phyloP scores from a whole-genome alignment of 2,113 vertebrate genomes.

The Podarcis raffonei region DNA sequence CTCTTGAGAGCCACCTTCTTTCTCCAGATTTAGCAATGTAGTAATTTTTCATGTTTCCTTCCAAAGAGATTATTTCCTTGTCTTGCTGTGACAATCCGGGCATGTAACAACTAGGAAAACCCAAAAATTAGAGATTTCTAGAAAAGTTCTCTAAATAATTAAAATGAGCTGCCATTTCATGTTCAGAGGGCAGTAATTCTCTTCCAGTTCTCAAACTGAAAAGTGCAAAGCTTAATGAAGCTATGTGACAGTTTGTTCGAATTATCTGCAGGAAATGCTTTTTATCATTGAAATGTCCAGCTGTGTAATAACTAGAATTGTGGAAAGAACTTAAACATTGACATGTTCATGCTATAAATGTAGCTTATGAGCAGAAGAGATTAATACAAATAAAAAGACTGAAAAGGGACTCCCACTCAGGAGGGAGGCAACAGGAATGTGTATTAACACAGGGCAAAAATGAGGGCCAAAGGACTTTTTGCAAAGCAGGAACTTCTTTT shows the following conservation, averaged over 20 bases:
- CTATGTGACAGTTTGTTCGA: neutral
- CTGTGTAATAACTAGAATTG: constrained; percentile 12
- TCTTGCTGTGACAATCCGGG: neutral
- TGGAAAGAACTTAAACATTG: constrained; percentile 10
- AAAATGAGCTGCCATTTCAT: neutral
- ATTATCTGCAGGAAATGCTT: constrained; percentile 15
- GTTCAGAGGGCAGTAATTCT: neutral
- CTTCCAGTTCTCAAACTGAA: neutral
- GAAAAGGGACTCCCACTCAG: constrained; percentile 3
- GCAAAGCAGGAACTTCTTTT: neutral
- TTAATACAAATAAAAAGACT: constrained; percentile 5
- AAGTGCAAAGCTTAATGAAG: neutral
- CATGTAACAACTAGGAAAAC: neutral
- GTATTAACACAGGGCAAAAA: neutral
- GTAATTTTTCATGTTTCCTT: neutral
- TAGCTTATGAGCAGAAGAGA: neutral
- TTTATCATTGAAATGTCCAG: constrained; percentile 11
- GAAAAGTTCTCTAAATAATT: neutral
- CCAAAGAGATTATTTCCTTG: neutral
- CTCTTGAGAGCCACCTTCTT: too few relatives aligned
- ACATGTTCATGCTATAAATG: constrained; percentile 21
- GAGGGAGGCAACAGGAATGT: constrained; percentile 17
- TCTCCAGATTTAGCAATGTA: neutral
- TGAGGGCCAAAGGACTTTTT: neutral
- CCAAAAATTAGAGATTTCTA: neutral